Percentiles rank a stretch among this genome's conserved stretches.
phyloP scores from a whole-genome alignment of 2,113 vertebrate genomes.

The Tonatia bakeri region DNA sequence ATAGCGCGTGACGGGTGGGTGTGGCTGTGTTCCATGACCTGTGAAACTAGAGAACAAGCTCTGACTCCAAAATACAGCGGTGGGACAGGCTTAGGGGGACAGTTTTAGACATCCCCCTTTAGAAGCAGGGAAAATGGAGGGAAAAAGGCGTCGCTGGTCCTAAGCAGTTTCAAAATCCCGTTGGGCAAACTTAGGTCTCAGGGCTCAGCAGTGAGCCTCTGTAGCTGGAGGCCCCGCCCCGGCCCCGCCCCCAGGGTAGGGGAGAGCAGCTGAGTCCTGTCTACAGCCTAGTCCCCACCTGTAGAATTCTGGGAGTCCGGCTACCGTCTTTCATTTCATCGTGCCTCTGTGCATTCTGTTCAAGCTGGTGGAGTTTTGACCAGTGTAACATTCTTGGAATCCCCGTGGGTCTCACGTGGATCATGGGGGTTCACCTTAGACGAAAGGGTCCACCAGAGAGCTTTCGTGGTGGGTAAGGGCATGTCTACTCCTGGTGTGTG shows the following conservation, averaged over 20 bases:
- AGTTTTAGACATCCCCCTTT: not conserved
- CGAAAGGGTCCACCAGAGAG: not conserved
- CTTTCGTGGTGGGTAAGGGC: not conserved
- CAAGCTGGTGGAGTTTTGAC: not conserved
- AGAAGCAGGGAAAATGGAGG: not conserved
- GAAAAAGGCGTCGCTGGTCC: not conserved
- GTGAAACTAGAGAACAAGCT: not conserved
- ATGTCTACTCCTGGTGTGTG: not conserved
- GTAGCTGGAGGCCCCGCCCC: not conserved
- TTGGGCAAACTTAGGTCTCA: not conserved
- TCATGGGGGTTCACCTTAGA: not conserved
- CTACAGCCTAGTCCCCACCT: not conserved
- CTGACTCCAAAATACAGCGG: no score
- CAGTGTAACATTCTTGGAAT: not conserved
- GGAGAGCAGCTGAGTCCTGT: no score
- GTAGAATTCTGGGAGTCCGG: not conserved
- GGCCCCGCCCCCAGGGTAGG: not conserved
- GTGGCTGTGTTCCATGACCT: not conserved
- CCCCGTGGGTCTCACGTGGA: not conserved
- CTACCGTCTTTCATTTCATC: not conserved
- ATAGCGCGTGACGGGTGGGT: rapidly evolving
- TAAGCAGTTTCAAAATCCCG: not conserved
- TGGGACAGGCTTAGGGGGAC: not conserved
- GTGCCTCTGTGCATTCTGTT: not conserved
- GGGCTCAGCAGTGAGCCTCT: not conserved